Percentiles rank a stretch among this genome's conserved stretches.
Evolutionary conservation across 1,140 invertebrate genomes (phyloP).

Genomic region (Drosophila aff.): DNA sequence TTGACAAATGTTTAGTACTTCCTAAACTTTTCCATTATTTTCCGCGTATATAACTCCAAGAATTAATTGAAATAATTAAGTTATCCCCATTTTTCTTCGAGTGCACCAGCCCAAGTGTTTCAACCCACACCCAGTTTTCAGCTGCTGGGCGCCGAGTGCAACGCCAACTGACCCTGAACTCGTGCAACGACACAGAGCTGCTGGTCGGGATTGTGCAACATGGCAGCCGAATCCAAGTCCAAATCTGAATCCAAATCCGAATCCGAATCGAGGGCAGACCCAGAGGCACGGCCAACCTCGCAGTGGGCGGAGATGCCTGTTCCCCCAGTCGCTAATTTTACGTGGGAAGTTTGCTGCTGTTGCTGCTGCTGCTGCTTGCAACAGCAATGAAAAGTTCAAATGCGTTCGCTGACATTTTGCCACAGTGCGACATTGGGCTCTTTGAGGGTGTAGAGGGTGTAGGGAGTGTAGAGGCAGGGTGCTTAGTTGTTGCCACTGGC

Average conservation of each 20-base stretch:
- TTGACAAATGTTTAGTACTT: neutral
- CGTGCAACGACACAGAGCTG: slow-evolving; percentile 73
- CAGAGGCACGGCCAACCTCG: slow-evolving; percentile 23
- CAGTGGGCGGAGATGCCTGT: slow-evolving; percentile 37
- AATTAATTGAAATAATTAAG: neutral
- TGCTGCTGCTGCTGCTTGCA: neutral
- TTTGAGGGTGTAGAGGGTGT: neutral
- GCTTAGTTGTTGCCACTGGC: slow-evolving; percentile 15
- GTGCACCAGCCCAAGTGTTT: slow-evolving; percentile 24
- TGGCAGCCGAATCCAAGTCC: slow-evolving; percentile 29
- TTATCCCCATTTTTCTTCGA: neutral
- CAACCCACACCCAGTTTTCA: slow-evolving; percentile 46
- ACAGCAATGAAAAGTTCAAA: slow-evolving; percentile 72
- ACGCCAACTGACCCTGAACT: slow-evolving; percentile 69
- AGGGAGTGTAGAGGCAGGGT: neutral
- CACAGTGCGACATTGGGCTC: slow-evolving; percentile 56
- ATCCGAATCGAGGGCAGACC: slow-evolving; percentile 33
- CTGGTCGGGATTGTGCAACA: slow-evolving; percentile 61
- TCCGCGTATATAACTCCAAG: neutral
- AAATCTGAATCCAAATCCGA: slow-evolving; percentile 15
- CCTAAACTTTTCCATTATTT: neutral
- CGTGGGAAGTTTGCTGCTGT: slow-evolving; percentile 30
- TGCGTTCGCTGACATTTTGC: slow-evolving; percentile 76
- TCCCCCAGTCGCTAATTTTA: slow-evolving; percentile 13
- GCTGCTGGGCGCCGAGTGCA: slow-evolving; percentile 52